phyloP scores from a whole-genome alignment of 2,797 vertebrate genomes.

The Otolemur crassicaudatus region DNA sequence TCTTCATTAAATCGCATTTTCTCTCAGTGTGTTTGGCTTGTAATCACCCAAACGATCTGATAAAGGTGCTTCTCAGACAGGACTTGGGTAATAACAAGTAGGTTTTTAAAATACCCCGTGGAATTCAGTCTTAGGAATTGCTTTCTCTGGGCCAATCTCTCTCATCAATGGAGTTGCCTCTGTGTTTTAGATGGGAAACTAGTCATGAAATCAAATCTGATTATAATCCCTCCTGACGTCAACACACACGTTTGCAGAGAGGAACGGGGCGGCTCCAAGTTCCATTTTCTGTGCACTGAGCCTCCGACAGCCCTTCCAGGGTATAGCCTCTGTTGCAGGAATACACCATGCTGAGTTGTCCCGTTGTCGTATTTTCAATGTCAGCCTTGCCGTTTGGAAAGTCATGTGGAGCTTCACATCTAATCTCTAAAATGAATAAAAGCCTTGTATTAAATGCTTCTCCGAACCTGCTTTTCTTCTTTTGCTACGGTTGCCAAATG shows the following conservation, averaged over 20 bases:
- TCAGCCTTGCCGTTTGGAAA: slow-evolving; percentile 90
- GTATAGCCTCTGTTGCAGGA: slow-evolving; percentile 93
- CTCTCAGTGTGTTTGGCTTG: neutral
- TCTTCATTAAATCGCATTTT: slow-evolving; percentile 18
- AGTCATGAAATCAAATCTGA: neutral
- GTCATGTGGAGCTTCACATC: slow-evolving; percentile 89
- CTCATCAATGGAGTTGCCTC: neutral
- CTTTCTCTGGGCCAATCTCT: neutral
- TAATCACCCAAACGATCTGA: neutral
- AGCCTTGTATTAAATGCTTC: neutral
- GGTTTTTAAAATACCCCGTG: neutral
- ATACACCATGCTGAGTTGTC: slow-evolving; percentile 89
- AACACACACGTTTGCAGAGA: slow-evolving; percentile 94
- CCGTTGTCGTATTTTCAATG: slow-evolving; percentile 90
- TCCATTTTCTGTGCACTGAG: slow-evolving; percentile 91
- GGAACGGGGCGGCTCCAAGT: slow-evolving; percentile 93
- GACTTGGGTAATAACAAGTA: neutral
- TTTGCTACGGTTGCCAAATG: neutral
- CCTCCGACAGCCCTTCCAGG: slow-evolving; percentile 90
- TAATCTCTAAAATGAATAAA: slow-evolving; percentile 85
- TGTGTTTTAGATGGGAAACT: neutral
- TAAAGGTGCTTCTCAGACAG: neutral
- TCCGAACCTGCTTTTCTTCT: slow-evolving; percentile 26
- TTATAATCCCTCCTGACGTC: slow-evolving; percentile 61
- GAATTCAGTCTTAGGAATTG: neutral